phyloP scores from a whole-genome alignment of 2,113 vertebrate genomes.

The Micronycteris hirsuta region DNA sequence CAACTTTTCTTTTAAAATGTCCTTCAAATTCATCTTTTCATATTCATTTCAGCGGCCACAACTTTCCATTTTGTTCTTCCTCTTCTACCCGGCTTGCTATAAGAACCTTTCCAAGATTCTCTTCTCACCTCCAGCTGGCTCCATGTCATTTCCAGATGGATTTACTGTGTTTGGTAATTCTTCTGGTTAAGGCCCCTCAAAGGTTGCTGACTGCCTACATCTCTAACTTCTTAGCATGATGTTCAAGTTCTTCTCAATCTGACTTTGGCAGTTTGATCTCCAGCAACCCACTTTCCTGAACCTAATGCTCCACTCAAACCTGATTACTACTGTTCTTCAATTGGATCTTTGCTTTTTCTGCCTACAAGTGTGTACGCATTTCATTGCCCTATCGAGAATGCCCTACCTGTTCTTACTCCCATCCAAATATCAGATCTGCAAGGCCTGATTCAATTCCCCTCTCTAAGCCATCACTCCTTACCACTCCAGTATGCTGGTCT shows the following conservation, averaged over 20 bases:
- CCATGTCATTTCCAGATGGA: neutral
- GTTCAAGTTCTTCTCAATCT: neutral
- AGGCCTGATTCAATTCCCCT: neutral
- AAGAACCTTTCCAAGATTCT: neutral
- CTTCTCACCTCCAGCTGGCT: neutral
- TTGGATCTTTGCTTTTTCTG: neutral
- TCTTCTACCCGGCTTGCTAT: neutral
- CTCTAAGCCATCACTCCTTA: neutral
- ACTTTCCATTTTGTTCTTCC: neutral
- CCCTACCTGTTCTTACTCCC: neutral
- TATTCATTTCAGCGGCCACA: neutral
- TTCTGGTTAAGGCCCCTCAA: neutral
- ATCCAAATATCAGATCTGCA: neutral
- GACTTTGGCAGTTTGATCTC: neutral
- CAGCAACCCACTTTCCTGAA: neutral
- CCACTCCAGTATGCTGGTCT: neutral
- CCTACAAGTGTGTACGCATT: neutral
- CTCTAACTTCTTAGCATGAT: neutral
- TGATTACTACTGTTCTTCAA: neutral
- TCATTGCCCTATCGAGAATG: neutral
- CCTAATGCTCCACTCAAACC: neutral
- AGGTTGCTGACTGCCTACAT: neutral
- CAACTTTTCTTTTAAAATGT: conserved; percentile 67
- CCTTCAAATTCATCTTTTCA: conserved; percentile 53
- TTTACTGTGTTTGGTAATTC: neutral